phyloP scores from a whole-genome alignment of 2,113 vertebrate genomes.

The Cyanoramphus novaezelandiae region DNA sequence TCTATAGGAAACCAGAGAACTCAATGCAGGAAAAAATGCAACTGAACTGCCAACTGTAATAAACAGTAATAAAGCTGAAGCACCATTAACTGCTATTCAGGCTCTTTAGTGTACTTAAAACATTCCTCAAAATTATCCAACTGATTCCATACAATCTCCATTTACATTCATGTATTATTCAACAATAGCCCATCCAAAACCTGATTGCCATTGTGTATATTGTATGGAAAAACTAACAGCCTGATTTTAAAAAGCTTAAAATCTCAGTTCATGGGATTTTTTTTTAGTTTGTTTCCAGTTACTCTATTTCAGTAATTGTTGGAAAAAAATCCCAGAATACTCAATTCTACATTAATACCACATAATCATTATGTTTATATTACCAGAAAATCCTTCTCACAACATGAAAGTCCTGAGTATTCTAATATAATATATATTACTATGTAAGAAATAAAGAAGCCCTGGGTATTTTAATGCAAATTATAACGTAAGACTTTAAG shows the following conservation, averaged over 20 bases:
- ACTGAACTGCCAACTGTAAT: constrained; percentile 50
- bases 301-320: background rate
- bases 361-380: background rate
- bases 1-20: constrained; percentile 48
- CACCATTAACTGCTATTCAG: constrained; percentile 64
- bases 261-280: background rate
- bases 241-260: constrained; percentile 16
- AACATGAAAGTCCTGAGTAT: background rate
- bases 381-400: background rate
- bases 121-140: constrained; percentile 56
- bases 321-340: background rate
- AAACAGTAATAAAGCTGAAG: constrained; percentile 66
- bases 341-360: background rate
- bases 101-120: constrained; percentile 59
- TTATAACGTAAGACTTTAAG: background rate
- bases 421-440: background rate
- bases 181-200: constrained; percentile 46
- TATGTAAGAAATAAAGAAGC: background rate
- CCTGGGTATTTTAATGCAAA: background rate
- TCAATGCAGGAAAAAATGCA: background rate
- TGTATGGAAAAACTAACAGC: constrained; percentile 8
- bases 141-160: constrained; percentile 63
- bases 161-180: constrained; percentile 68
- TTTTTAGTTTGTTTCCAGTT: background rate
- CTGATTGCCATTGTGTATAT: constrained; percentile 46